Base-by-base conservation (phyloP, 2,113 vertebrate species). In the Dascyllus trimaculatus region DNA sequence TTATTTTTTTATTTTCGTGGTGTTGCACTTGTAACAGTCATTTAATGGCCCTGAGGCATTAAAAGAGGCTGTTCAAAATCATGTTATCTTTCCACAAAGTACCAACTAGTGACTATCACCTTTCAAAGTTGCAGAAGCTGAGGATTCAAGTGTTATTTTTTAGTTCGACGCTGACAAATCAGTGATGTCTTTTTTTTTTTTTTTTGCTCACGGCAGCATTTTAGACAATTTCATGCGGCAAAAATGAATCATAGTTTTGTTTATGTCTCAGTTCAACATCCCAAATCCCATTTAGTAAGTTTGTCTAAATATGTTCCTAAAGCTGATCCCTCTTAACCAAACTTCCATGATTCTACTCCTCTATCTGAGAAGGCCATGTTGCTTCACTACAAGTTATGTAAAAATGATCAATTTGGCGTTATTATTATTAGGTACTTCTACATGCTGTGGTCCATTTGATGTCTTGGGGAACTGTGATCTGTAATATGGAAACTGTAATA, bases 11-110 rank as follows among this genome's bases (percentile, higher is more conserved):
- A 38, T 62, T 81, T 1, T 68, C 57, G 19, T 82, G 1, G 25
- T 40, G 10, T 78, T 90, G 81, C 82, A 85, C 80, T 78, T 84
- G 80, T 66, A 68, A 19, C 40, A 59, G 17, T 54, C 56, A 17
- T 57, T 64, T 75, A 56, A 17, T 26, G 56, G 4, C 13, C 4
- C 35, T n/a, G 66, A 35, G 46, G 22, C 17, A 19, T 67, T 57
- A 29, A 58, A 9, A 26, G 25, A 25, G 32, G 7, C 14, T 8
- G 25, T 45, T 45, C 11, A 52, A 63, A n/a, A 1, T 43, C 40
- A 53, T 5, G 2, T 18, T 52, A 8, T 35, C 13, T 14, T 19
- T 19, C 6, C 14, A 24, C 8, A 22, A 67, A 51, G 5, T 46
- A 35, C 13, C 18, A 56, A 59, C 40, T 11, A 11, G 13, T 61